phyloP scores from a whole-genome alignment of 2,113 vertebrate genomes.

The Baryphthengus martii region DNA sequence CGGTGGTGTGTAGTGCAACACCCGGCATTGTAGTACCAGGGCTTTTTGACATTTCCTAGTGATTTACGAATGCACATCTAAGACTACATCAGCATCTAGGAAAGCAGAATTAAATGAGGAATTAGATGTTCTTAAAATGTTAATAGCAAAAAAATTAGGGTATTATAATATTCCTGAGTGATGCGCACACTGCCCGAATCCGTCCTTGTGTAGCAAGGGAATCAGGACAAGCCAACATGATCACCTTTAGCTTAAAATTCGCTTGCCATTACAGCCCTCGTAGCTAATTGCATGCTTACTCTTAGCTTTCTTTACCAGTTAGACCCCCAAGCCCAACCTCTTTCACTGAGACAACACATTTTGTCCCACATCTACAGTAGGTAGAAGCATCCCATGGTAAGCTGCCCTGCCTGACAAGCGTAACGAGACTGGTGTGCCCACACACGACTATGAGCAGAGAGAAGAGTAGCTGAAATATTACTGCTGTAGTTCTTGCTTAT shows the following conservation, averaged over 20 bases:
- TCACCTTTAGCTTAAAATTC: neutral
- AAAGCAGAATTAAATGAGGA: neutral
- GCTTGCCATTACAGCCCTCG: neutral
- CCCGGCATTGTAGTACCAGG: neutral
- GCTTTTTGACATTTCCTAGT: neutral
- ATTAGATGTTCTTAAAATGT: neutral
- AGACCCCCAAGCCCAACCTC: neutral
- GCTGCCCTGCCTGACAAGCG: neutral
- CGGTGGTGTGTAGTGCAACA: neutral
- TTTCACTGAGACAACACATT: neutral
- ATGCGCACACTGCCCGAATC: rapidly evolving
- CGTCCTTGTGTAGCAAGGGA: neutral
- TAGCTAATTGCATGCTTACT: neutral
- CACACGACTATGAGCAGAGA: neutral
- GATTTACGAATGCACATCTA: neutral
- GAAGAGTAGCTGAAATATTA: neutral
- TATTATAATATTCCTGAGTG: neutral
- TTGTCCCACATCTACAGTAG: neutral
- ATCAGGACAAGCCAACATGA: neutral
- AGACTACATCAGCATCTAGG: neutral
- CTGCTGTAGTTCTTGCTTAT: neutral
- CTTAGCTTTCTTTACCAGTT: neutral
- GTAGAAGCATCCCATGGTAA: neutral
- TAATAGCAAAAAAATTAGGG: neutral
- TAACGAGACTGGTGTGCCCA: neutral